Conservation (phyloP, 2,888 invertebrate genomes). For the Elegia similella region DNA sequence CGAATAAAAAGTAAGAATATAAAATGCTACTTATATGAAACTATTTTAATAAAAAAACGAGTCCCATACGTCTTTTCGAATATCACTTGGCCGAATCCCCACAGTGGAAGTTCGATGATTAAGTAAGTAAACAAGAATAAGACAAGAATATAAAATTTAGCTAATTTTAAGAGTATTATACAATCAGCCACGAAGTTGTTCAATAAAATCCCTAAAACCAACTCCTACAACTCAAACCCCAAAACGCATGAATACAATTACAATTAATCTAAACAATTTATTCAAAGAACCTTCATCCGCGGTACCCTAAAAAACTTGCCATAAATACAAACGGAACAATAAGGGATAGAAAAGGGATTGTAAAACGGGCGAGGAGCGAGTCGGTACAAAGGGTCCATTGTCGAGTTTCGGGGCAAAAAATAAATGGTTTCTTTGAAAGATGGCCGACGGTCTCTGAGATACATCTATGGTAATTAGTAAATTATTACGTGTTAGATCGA, state of each 20-base stretch:
- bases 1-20: no score
- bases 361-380: constrained; percentile 39
- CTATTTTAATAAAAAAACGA: no score
- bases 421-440: constrained; percentile 28
- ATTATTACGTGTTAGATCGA: constrained; percentile 30
- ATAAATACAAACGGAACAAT: constrained; percentile 26
- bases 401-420: constrained; percentile 36
- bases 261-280: not conserved
- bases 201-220: not conserved
- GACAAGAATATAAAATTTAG: no score
- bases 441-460: constrained; percentile 27
- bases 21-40: no score
- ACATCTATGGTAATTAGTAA: constrained; percentile 34
- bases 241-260: constrained; percentile 3
- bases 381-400: constrained; percentile 36
- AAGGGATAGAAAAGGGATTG: constrained; percentile 30
- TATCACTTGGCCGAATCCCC: no score
- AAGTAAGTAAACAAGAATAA: no score
- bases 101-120: no score
- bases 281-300: constrained; percentile 5
- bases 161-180: no score
- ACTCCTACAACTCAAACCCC: no score
- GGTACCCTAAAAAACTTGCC: constrained; percentile 22
- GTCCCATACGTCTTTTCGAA: no score
- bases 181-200: no score